Conservation (phyloP, 2,113 vertebrate species). For the Anoura caudifer region DNA sequence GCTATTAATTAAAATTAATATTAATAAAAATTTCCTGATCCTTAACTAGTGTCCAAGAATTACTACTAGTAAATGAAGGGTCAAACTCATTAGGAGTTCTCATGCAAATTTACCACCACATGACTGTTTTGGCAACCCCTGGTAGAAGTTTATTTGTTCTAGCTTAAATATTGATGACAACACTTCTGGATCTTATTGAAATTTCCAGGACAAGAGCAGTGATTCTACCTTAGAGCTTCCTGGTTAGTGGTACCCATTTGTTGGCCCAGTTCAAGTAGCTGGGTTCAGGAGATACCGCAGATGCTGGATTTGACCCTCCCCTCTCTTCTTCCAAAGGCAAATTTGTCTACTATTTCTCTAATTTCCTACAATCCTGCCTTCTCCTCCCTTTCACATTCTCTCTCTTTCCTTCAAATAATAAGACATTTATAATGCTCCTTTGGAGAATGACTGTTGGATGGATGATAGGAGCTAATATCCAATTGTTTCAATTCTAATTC, state of each 20-base stretch:
- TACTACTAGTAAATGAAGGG: not conserved
- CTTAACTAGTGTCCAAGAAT: not conserved
- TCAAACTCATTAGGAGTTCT: not conserved
- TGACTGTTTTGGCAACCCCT: not conserved
- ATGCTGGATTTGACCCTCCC: not conserved
- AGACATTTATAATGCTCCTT: not conserved
- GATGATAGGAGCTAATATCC: not conserved
- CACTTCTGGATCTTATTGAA: not conserved
- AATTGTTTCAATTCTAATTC: not conserved
- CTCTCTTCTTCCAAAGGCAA: not conserved
- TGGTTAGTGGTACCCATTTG: not conserved
- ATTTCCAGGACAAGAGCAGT: not conserved
- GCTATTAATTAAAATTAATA: not conserved
- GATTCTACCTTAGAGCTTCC: not conserved
- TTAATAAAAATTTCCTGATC: not conserved
- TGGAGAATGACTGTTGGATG: not conserved
- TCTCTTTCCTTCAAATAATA: not conserved
- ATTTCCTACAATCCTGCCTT: not conserved
- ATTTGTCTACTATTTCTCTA: not conserved
- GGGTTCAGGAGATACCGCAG: not conserved
- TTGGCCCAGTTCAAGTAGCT: not conserved
- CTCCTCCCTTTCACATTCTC: not conserved
- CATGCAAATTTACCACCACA: not conserved
- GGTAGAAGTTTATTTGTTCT: not conserved
- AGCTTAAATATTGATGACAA: not conserved